phyloP scores from a whole-genome alignment of 2,113 vertebrate species.

The Passer domesticus region DNA sequence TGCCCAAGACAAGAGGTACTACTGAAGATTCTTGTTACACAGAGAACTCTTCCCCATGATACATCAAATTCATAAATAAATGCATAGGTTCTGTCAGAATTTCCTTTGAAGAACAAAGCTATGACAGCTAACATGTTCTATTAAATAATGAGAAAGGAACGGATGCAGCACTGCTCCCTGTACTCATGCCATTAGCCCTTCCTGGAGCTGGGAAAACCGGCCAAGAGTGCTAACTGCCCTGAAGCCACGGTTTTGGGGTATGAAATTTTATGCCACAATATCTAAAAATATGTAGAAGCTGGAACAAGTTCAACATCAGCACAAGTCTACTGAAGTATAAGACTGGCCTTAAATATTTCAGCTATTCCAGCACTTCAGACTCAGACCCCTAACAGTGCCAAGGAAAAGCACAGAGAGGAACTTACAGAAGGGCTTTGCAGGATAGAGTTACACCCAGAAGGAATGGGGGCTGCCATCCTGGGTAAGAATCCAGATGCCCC shows the following conservation, averaged over 20 bases:
- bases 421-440: neutral
- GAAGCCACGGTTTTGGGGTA: neutral
- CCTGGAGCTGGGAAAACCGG: neutral
- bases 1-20: neutral
- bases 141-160: neutral
- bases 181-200: neutral
- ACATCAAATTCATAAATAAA: neutral
- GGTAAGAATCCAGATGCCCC: neutral
- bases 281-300: conserved; percentile 29
- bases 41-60: neutral
- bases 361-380: neutral
- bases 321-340: neutral
- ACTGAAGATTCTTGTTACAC: neutral
- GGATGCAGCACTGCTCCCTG: neutral
- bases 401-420: neutral
- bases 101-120: neutral
- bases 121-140: neutral
- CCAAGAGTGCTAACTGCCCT: neutral
- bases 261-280: conserved; percentile 5
- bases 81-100: neutral
- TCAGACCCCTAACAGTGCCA: neutral
- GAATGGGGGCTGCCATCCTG: neutral
- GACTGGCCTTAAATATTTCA: neutral
- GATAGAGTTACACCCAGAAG: neutral
- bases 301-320: conserved; percentile 4